These are phyloP conservation scores for Brachyalestes nurse DNA, from an alignment of 2,797 vertebrate genomes.

Conservation along the genomic window DNA sequence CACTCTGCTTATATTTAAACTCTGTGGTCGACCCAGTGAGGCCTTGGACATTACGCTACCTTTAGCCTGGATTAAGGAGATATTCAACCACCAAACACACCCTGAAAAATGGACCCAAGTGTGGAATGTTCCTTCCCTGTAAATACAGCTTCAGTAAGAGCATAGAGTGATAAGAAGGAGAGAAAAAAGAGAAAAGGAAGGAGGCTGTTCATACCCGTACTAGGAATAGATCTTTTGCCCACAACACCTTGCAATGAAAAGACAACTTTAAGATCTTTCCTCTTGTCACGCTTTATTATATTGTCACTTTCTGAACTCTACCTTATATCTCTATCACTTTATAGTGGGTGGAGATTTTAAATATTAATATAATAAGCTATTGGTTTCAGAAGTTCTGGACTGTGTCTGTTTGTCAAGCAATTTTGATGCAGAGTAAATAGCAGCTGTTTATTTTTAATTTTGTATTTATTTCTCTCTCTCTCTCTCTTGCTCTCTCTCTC, in stretches of 20 bases:
- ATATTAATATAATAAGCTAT: too few relatives aligned
- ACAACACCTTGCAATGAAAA: slow-evolving; percentile 5
- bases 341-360: too few relatives aligned
- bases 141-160: slow-evolving; percentile 19
- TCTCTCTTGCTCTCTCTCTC: slow-evolving; percentile 9
- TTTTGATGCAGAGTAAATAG: too few relatives aligned
- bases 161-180: slow-evolving; percentile 10
- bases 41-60: slow-evolving; percentile 18
- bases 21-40: slow-evolving; percentile 33
- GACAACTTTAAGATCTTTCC: slow-evolving; percentile 7
- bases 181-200: slow-evolving; percentile 7
- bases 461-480: too few relatives aligned
- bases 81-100: slow-evolving; percentile 6
- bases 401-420: background rate
- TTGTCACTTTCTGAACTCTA: too few relatives aligned
- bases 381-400: too few relatives aligned
- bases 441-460: too few relatives aligned
- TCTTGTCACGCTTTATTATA: background rate
- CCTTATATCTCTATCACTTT: too few relatives aligned
- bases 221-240: slow-evolving; percentile 46
- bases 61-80: slow-evolving; percentile 19
- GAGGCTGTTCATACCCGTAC: slow-evolving; percentile 50
- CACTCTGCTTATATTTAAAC: slow-evolving; percentile 33
- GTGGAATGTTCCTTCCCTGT: slow-evolving; percentile 7
- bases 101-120: background rate